A percentile compares a stretch with the other conserved stretches of the same genome.
Evolutionary conservation across 2,113 vertebrate species (phyloP).

Genomic region (Eubucco bourcierii): DNA sequence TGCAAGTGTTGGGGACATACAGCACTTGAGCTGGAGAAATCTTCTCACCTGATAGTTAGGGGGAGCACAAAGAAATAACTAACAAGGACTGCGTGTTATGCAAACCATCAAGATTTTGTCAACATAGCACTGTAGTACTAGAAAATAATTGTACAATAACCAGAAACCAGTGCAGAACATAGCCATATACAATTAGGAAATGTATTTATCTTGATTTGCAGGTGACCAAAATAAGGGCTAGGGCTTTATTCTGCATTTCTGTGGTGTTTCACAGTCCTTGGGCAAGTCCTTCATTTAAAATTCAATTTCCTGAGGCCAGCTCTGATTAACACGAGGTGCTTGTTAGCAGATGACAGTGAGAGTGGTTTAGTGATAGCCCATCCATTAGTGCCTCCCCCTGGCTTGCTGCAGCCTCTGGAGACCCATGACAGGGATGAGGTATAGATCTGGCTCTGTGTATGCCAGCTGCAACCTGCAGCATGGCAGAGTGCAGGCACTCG

Average conservation of each 20-base stretch:
- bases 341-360: background rate
- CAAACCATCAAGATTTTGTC: background rate
- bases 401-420: background rate
- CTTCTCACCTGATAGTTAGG: background rate
- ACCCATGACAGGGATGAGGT: background rate
- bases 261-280: background rate
- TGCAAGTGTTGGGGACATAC: accelerated
- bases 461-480: background rate
- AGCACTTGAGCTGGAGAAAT: background rate
- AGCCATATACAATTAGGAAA: background rate
- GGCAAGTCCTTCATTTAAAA: background rate
- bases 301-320: background rate
- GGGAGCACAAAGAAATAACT: background rate
- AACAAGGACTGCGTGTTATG: background rate
- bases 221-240: background rate
- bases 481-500: background rate
- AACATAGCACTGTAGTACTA: background rate
- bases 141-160: background rate
- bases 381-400: background rate
- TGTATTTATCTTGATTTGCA: background rate
- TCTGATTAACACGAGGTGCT: background rate
- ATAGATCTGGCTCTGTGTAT: background rate
- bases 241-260: background rate
- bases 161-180: background rate
- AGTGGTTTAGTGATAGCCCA: background rate